Evolutionary conservation across 2,797 vertebrate species (phyloP).

Genomic region (Mormyrops attenuatus): DNA sequence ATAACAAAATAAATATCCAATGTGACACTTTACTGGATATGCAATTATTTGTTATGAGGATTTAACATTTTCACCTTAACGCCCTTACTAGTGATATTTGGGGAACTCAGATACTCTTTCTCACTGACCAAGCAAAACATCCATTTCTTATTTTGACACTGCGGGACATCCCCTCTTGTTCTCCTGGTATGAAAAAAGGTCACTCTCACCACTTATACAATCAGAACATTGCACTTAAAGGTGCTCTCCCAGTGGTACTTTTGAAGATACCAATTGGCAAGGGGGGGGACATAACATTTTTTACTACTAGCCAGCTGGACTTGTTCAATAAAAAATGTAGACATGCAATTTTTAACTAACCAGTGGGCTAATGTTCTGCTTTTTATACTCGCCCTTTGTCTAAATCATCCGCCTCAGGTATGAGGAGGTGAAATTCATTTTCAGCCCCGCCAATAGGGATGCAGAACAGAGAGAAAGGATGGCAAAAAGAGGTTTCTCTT

Average conservation of each 20-base stretch:
- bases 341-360: neutral
- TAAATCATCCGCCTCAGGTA: neutral
- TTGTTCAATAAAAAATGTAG: neutral
- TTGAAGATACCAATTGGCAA: neutral
- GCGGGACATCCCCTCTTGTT: constrained; percentile 10
- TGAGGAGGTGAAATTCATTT: neutral
- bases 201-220: neutral
- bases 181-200: constrained; percentile 6
- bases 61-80: neutral
- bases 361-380: neutral
- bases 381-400: neutral
- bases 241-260: neutral
- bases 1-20: neutral
- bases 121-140: neutral
- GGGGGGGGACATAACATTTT: neutral
- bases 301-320: neutral
- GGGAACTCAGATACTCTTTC: neutral
- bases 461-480: neutral
- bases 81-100: neutral
- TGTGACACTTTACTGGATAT: neutral
- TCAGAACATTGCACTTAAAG: neutral
- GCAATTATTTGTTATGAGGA: neutral
- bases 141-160: neutral
- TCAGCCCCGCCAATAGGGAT: neutral
- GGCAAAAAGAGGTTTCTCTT: neutral